A percentile compares a stretch with the other conserved stretches of the same genome.
phyloP scores from a whole-genome alignment of 2,888 invertebrate genomes.

The Lydus trimaculatus region DNA sequence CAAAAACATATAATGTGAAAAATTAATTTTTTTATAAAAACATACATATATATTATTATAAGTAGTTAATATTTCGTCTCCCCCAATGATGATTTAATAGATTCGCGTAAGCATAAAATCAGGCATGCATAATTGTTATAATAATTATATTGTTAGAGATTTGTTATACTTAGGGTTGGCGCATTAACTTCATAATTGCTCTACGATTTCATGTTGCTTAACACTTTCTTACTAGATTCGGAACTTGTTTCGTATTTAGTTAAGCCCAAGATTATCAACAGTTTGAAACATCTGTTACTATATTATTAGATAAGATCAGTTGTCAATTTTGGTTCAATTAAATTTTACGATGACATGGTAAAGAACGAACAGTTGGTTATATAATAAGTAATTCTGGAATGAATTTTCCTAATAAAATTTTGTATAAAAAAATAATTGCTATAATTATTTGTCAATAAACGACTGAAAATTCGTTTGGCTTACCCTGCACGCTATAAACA shows the following conservation, averaged over 20 bases:
- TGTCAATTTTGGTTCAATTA: neutral
- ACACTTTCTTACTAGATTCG: conserved; percentile 4
- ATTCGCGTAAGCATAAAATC: neutral
- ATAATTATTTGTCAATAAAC: too few species aligned
- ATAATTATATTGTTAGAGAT: neutral
- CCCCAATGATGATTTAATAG: neutral
- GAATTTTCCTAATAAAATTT: too few species aligned
- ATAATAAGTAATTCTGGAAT: too few species aligned
- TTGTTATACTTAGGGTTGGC: neutral
- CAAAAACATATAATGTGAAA: too few species aligned
- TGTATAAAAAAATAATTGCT: too few species aligned
- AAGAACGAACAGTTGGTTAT: neutral
- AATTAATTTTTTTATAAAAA: too few species aligned
- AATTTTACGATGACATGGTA: neutral
- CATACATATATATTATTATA: neutral
- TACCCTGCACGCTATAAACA: neutral
- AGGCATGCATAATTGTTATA: neutral
- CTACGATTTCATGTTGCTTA: neutral
- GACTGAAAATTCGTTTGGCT: neutral
- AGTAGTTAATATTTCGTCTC: neutral
- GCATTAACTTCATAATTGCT: neutral
- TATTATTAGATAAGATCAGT: neutral
- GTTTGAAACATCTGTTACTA: neutral
- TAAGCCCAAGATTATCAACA: neutral
- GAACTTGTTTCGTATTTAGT: neutral